Base-by-base conservation (phyloP, 2,888 invertebrate genomes). In the Nowickia ferox region DNA sequence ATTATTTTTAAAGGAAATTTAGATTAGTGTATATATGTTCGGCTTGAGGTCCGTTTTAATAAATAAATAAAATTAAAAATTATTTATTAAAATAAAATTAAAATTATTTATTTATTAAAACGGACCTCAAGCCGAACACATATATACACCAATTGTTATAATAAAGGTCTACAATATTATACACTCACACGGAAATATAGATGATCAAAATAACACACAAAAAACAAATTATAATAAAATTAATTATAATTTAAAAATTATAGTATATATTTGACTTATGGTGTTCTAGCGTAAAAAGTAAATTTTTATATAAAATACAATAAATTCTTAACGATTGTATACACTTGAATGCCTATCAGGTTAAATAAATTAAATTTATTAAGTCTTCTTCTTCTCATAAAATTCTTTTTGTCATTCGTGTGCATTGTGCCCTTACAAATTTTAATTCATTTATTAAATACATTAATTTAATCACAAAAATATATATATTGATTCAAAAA, bases 351-450 rank as follows among this genome's bases (percentile, higher is more conserved):
- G 53, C 19, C 11, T 55, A 19, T 15, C 8, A 19, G 42, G 13
- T 69, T 53, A 15, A 15, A 55, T 42, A 42, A 55, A 55, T 55
- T 53, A 19, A 55, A 69, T 53, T 53, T 69, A 13, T 69, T 19
- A 69, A 69, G 19, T 15, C 15, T 69, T 30, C 0, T 30, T 30
- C 0, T 30, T 53, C 40, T 51, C 38, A 30, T 48, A 19, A 15
- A 55, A 69, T 13, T 55, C 4, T 3, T 42, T 69, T 69, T 22
- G 22, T 17, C 30, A 44, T 55, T 19, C 22, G 22, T 57, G n/a
- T 10, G 19, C 44, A 44, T 44, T 44, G 40, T 15, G 69, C 19
- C 22, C 13, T 69, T 55, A 53, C 42, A 53, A 19, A 22, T 71
- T 55, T 55, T 42, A 55, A 55, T 71, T 22, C 9, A 44, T 71